phyloP scores from a whole-genome alignment of 2,113 vertebrate species.

The Delphinapterus leucas region DNA sequence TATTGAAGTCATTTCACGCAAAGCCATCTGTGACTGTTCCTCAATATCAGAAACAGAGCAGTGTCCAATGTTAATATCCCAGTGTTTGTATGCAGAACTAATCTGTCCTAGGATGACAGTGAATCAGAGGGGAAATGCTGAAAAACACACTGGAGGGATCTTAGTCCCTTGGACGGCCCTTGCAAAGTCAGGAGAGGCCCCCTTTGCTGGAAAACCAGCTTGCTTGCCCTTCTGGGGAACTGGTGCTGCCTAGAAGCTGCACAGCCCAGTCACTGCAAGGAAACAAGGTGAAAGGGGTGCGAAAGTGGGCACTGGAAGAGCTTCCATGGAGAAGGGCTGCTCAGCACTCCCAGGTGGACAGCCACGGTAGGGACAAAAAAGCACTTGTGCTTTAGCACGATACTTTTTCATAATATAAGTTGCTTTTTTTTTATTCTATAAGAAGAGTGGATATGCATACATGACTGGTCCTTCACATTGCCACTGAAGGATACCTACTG shows the following conservation, averaged over 20 bases:
- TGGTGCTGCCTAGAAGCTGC: conserved; percentile 54
- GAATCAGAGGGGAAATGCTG: conserved; percentile 76
- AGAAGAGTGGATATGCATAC: background rate
- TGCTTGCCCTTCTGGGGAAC: conserved; percentile 45
- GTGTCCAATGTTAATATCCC: conserved; percentile 76
- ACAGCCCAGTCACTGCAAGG: conserved; percentile 45
- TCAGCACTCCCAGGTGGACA: background rate
- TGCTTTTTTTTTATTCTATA: background rate
- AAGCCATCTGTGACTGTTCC: conserved; percentile 70
- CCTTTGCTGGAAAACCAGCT: conserved; percentile 73
- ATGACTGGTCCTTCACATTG: background rate
- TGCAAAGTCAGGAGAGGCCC: conserved; percentile 72
- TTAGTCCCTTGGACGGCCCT: conserved; percentile 64
- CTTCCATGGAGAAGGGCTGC: background rate
- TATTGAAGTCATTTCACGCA: conserved; percentile 63
- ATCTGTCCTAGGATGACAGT: conserved; percentile 78
- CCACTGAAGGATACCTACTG: background rate
- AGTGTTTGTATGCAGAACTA: conserved; percentile 66
- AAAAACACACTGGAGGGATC: conserved; percentile 74
- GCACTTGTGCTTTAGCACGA: background rate
- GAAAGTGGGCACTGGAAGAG: background rate
- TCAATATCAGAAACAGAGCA: conserved; percentile 61
- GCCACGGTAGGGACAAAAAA: background rate
- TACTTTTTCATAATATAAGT: background rate
- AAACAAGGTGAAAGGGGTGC: background rate